Base-by-base conservation (phyloP, 1,140 invertebrate species). In the Aphelinus atriplicis region DNA sequence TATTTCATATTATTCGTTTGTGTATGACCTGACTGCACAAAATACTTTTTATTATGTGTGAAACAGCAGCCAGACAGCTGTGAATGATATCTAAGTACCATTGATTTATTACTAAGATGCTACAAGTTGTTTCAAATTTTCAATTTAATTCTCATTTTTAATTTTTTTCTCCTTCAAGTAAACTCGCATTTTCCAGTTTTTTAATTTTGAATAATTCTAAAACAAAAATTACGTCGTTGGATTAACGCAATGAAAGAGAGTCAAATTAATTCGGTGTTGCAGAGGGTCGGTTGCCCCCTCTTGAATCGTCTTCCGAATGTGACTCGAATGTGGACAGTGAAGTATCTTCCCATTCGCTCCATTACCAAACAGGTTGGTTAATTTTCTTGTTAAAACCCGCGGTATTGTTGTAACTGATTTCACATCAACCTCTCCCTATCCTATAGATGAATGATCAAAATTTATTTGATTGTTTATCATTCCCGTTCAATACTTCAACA, bases 281-380 rank as follows among this genome's bases (percentile, higher is more conserved):
- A 91, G 90, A 91, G 80, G 89, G 89, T 90, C 90, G 90, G 88
- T 90, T 91, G 84, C 82, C 82, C 80, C 86, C 86, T 79, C 82
- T 88, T 90, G 92, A 90, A 89, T 92, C 91, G 88, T 92, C 92
- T 88, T 92, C 92, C 82, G 93, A 93, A 89, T 93, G 92, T 88
- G 94, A 92, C 84, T 91, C 90, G 84, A 91, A 91, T 82, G 88
- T 91, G 84, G 90, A 95, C 89, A 93, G 92, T 89, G 92, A 93
- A 90, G 90, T 93, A 85, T 93, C 93, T 86, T 94, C 92, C 89
- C 91, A 93, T 88, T 92, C 93, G 89, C 91, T 93, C 88, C 91
- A 92, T 90, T 94, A 93, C 87, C 91, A 92, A 90, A 90, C 91
- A 91, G 91, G 91, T 92, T 89, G 90, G 90, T 91, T 89, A 6